phyloP scores from a whole-genome alignment of 2,888 invertebrate species.

The Malacosoma neustria region DNA sequence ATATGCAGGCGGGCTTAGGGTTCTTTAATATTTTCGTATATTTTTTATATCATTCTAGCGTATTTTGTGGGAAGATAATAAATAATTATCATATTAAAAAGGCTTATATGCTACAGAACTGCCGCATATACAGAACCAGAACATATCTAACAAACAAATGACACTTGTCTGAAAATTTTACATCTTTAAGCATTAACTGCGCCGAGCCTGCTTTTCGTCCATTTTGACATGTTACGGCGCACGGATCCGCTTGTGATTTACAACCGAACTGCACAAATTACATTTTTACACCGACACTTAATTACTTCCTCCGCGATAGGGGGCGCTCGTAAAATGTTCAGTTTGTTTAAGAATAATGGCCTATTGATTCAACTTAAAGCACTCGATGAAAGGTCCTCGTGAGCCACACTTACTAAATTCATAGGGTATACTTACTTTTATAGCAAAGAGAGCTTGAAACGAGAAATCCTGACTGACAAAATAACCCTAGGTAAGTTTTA shows the following conservation, averaged over 20 bases:
- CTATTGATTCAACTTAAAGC: background rate
- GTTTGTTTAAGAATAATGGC: background rate
- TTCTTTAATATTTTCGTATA: no score
- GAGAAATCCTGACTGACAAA: no score
- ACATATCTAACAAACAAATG: background rate
- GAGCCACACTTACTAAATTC: no score
- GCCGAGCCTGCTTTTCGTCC: conserved; percentile 15
- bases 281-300: conserved; percentile 21
- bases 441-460: no score
- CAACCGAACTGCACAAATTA: conserved; percentile 18
- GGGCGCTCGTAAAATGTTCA: conserved; percentile 18
- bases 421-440: no score
- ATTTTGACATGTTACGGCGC: conserved; percentile 16
- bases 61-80: no score
- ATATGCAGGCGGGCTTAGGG: no score
- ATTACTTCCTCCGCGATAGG: conserved; percentile 21
- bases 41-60: no score
- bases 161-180: background rate
- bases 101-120: no score
- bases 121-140: conserved; percentile 1
- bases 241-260: conserved; percentile 18
- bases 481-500: no score
- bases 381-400: background rate
- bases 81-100: no score
- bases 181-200: background rate